phyloP scores from a whole-genome alignment of 2,888 invertebrate species.

The Spicauda simplicius region DNA sequence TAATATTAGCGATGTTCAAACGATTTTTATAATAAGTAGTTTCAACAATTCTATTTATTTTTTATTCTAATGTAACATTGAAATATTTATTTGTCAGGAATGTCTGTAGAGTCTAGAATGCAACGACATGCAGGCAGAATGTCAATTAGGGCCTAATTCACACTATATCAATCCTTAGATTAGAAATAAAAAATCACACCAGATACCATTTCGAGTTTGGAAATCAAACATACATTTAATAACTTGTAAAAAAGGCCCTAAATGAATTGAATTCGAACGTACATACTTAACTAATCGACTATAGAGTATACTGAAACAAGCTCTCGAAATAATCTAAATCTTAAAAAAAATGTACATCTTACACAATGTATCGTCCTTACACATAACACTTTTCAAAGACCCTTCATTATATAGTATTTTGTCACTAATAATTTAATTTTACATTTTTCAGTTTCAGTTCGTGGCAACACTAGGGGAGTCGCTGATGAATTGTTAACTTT shows the following conservation, averaged over 20 bases:
- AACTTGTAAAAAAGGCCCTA: slow-evolving; percentile 2
- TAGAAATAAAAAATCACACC: slow-evolving; percentile 1
- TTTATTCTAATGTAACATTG: slow-evolving; percentile 25
- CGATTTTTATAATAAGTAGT: not conserved
- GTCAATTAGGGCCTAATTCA: slow-evolving; percentile 20
- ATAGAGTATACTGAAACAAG: slow-evolving; percentile 38
- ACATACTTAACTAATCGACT: slow-evolving; percentile 21
- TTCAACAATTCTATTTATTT: slow-evolving; percentile 17
- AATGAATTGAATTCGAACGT: slow-evolving; percentile 25
- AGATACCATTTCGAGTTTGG: not conserved
- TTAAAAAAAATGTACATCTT: slow-evolving; percentile 28
- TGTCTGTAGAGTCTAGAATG: slow-evolving; percentile 30
- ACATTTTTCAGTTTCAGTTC: not conserved
- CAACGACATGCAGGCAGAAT: slow-evolving; percentile 24
- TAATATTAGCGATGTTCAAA: not conserved
- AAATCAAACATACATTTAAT: not conserved
- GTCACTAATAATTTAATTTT: slow-evolving; percentile 1
- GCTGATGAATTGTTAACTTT: not conserved
- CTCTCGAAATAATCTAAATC: slow-evolving; percentile 43
- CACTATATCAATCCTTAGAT: slow-evolving; percentile 8
- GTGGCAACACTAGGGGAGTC: not conserved
- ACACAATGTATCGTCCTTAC: slow-evolving; percentile 1
- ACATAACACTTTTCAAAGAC: slow-evolving; percentile 15
- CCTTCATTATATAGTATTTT: not conserved
- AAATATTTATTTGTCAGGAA: slow-evolving; percentile 33